Percentiles rank a stretch among this genome's conserved stretches.
Evolutionary conservation across 2,888 invertebrate species (phyloP).

Genomic region (Netelia virgata): DNA sequence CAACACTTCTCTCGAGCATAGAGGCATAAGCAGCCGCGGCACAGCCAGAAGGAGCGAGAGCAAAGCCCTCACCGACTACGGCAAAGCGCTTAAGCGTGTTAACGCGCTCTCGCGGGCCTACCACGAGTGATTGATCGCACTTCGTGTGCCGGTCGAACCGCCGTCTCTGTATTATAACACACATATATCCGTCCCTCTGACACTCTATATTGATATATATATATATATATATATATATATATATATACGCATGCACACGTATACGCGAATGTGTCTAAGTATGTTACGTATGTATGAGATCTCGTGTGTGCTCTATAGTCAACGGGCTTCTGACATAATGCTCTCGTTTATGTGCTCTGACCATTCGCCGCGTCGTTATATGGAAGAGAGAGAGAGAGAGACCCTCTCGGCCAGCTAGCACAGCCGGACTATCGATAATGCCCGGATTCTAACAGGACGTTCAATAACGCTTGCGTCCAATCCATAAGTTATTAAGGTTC

Average conservation of each 20-base stretch:
- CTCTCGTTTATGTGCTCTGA: conserved; percentile 74
- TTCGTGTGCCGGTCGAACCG: conserved; percentile 68
- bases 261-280: not conserved
- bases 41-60: conserved; percentile 42
- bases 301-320: conserved; percentile 35
- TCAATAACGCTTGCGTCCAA: conserved; percentile 80
- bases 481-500: conserved; percentile 82
- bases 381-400: conserved; percentile 40
- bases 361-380: conserved; percentile 58
- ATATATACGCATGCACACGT: not conserved
- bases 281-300: conserved; percentile 8
- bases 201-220: conserved; percentile 28
- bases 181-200: conserved; percentile 2
- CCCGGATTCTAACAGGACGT: conserved; percentile 81
- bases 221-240: conserved; percentile 10
- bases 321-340: conserved; percentile 77
- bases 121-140: conserved; percentile 80
- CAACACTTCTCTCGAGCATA: conserved; percentile 40
- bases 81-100: conserved; percentile 78
- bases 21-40: conserved; percentile 2
- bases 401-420: conserved; percentile 36
- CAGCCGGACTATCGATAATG: conserved; percentile 79
- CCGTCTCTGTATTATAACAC: conserved; percentile 14
- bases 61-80: conserved; percentile 64
- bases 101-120: conserved; percentile 70